Evolutionary conservation across 2,888 invertebrate genomes (phyloP).

Genomic region (Lumbricus terrestris): DNA sequence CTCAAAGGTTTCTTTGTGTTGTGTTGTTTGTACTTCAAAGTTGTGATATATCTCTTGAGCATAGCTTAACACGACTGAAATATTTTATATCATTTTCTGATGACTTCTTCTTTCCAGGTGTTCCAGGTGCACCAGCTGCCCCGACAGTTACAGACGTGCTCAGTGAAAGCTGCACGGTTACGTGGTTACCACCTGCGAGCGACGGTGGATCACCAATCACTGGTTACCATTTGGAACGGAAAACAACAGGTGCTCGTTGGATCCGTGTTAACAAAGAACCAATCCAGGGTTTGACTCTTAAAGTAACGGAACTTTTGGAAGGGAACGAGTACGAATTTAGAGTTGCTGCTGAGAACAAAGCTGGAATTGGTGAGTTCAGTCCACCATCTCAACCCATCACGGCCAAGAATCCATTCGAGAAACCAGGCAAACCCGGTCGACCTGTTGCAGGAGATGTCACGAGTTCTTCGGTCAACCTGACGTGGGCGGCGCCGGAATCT

Average conservation of each 20-base stretch:
- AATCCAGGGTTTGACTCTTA: constrained; percentile 21
- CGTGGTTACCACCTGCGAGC: constrained; percentile 54
- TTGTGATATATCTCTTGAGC: not conserved
- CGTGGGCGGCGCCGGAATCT: constrained; percentile 53
- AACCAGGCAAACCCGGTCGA: constrained; percentile 37
- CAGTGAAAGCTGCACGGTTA: constrained; percentile 38
- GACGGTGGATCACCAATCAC: constrained; percentile 56
- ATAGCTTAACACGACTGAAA: not conserved
- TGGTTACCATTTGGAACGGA: constrained; percentile 45
- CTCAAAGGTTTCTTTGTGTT: not conserved
- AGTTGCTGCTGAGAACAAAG: constrained; percentile 62
- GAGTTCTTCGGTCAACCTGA: constrained; percentile 78
- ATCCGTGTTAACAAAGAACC: constrained; percentile 66
- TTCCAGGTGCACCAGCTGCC: not conserved
- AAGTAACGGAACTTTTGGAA: constrained; percentile 49
- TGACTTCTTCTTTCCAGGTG: not conserved
- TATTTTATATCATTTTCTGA: not conserved
- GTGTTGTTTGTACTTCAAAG: not conserved
- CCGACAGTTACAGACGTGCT: not conserved
- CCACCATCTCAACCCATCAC: constrained; percentile 40
- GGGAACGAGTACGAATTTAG: constrained; percentile 65
- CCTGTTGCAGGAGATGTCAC: constrained; percentile 37
- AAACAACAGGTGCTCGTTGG: constrained; percentile 65
- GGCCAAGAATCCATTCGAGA: constrained; percentile 40
- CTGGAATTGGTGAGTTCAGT: constrained; percentile 63